Percentiles rank a stretch among this genome's conserved stretches.
Conservation (phyloP, 2,888 invertebrate genomes). For the Cerceris ruficornis region DNA sequence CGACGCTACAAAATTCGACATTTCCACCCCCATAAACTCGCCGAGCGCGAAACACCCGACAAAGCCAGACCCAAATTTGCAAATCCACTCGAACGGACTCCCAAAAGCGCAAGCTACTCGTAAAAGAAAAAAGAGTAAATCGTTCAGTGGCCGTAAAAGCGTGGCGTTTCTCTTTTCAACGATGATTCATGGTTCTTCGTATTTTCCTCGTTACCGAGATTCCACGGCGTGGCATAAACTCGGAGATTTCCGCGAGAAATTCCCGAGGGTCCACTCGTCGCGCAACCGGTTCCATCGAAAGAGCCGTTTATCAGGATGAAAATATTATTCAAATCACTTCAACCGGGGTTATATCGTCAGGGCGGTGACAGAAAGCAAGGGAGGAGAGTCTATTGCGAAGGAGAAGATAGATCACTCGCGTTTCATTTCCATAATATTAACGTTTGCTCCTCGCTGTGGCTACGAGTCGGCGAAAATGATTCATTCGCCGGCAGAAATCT, state of each 20-base stretch:
- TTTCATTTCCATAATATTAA: slow-evolving; percentile 22
- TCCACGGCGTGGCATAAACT: slow-evolving; percentile 28
- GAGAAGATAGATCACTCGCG: slow-evolving; percentile 18
- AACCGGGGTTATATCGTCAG: background rate
- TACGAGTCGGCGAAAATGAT: background rate
- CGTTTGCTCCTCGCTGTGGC: background rate
- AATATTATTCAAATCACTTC: slow-evolving; percentile 17
- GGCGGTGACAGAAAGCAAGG: too few species aligned
- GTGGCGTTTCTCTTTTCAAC: slow-evolving; percentile 36
- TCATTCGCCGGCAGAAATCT: background rate
- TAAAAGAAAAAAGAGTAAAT: slow-evolving; percentile 3
- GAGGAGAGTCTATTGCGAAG: too few species aligned
- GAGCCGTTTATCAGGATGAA: slow-evolving; percentile 18
- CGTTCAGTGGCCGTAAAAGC: slow-evolving; percentile 33
- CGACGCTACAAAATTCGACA: too few species aligned
- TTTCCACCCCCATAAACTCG: too few species aligned
- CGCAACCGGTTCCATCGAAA: slow-evolving; percentile 6
- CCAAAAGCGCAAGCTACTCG: too few species aligned
- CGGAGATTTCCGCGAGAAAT: slow-evolving; percentile 15
- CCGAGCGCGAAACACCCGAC: too few species aligned
- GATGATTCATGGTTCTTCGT: slow-evolving; percentile 55
- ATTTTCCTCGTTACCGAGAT: slow-evolving; percentile 22
- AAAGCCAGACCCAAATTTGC: too few species aligned
- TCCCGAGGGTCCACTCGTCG: background rate
- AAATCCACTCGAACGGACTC: too few species aligned